Base-by-base conservation (phyloP, 2,797 vertebrate species). In the Brotula barbata region DNA sequence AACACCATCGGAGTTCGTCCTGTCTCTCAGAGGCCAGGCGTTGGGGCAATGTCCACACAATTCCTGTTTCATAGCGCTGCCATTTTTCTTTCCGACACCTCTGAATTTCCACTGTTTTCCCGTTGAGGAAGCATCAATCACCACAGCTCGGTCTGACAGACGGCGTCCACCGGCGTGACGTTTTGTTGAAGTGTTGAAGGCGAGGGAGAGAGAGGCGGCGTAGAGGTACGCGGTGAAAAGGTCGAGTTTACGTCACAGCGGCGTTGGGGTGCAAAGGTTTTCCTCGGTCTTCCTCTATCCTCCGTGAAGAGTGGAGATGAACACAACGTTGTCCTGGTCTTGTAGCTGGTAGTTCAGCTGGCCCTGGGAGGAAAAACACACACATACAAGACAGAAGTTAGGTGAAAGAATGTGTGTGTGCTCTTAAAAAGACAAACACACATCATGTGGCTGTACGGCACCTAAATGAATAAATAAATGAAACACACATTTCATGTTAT, bases 301-400 rank as follows among this genome's bases (percentile, higher is more conserved):
- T 8, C 96, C 96, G 0, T 99, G 97, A 69, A 99, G 89, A 1
- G 97, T 99, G 0, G 97, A 99, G 86, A 99, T 97, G 89, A 99
- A 99, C 80, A 97, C 93, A 28, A 99, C 54, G 12, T 91, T 95
- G 90, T 99, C 97, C 80, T 91, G 91, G 86, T 99, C 93, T 81
- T 96, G 91, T 36, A 99, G 93, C 76, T 93, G 89, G 77, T 98
- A 99, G 73, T 94, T 94, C 89, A 99, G 88, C 83, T 96, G 94
- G 19, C 96, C 97, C 96, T 99, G 86, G 59, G 71, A 72, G 62
- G 39, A 14, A 58, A 42, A 60, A 69, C 68, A 81, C 42, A 75
- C 50, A 78, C 46, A 67, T 36, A 49, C 16, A 59, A 64, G 52
- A 58, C 25, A 57, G 34, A 28, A 34, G 28, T 53, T 33, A 47